phyloP scores from a whole-genome alignment of 1,140 invertebrate species.

The Sarcophaga peregrina region DNA sequence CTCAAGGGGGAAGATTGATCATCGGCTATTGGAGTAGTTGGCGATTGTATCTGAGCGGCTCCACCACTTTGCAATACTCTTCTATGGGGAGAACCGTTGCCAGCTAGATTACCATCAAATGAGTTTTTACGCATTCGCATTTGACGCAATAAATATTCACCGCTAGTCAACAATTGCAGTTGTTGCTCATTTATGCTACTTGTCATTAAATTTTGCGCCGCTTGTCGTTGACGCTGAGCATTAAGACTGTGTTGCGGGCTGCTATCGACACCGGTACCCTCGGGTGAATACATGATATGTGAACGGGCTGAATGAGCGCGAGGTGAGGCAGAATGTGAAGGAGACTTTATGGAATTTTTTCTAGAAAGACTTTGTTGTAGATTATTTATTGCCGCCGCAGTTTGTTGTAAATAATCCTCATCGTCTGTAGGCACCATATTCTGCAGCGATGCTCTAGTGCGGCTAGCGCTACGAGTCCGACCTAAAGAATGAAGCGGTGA shows the following conservation, averaged over 20 bases:
- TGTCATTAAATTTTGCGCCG: conserved; percentile 54
- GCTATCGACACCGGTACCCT: conserved; percentile 41
- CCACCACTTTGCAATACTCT: conserved; percentile 38
- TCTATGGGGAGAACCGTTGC: conserved; percentile 43
- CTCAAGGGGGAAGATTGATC: conserved; percentile 58
- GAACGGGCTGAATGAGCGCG: conserved; percentile 45
- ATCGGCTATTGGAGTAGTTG: conserved; percentile 26
- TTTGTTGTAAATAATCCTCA: conserved; percentile 75
- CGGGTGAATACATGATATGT: conserved; percentile 42
- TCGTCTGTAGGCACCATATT: conserved; percentile 51
- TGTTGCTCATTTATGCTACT: conserved; percentile 65
- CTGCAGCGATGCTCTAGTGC: conserved; percentile 57
- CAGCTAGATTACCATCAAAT: conserved; percentile 59
- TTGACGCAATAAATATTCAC: conserved; percentile 62
- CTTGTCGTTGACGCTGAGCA: conserved; percentile 43
- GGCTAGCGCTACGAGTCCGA: conserved; percentile 68
- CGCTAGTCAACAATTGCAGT: conserved; percentile 60
- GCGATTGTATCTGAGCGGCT: conserved; percentile 34
- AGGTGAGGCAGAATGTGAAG: conserved; percentile 49
- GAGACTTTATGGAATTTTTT: conserved; percentile 62
- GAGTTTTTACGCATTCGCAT: conserved; percentile 68
- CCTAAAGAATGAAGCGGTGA: conserved; percentile 70
- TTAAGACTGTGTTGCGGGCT: conserved; percentile 61
- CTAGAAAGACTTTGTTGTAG: conserved; percentile 68
- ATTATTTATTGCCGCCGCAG: conserved; percentile 75